Evolutionary conservation across 2,797 vertebrate species (phyloP), one percentile per base, ranked within the genome.

Genomic region (Heterohyrax brucei): DNA sequence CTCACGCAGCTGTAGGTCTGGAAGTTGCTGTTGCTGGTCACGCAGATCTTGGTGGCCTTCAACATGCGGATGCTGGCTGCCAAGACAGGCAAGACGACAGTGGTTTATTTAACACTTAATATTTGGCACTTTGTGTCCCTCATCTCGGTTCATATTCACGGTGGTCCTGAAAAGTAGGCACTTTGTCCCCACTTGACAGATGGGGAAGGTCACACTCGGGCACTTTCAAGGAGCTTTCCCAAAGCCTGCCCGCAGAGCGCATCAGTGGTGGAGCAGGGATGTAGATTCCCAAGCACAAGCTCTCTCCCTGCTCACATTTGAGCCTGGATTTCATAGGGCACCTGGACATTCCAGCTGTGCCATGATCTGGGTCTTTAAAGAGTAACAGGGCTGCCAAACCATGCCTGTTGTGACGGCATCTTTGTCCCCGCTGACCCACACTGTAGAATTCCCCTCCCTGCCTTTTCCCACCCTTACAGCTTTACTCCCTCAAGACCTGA

Each of bases 11-110:
- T 48, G 22, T 75, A 96, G 12, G 21, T 28, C 39, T 79, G 90
- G 62, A 68, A 16, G 53, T 62, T 53, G 68, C 48, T 81, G 81
- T 84, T 93, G 79, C 96, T 94, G 0, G 48, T 87, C 87, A 98
- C 92, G 4, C 98, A 98, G 86, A 98, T 97, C 95, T 97, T 98
- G 83, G 98, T 98, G 81, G 97, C 98, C 56, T 95, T 97, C 96
- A 98, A 77, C 28, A 94, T 70, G 68, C 70, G 88, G 91, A 98
- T 97, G 73, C 98, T 98, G 66, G 94, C 98, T 98, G 89, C 66
- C n/a, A 44, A 87, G 85, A 91, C 2, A 83, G 64, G 77, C 14
- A n/a, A 85, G 44, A 70, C 14, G 46, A 22, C 44, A 24, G 18
- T 10, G 53, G 44, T 93, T 89, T 62, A 53, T 19, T 78, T 76